A percentile compares a stretch with the other conserved stretches of the same genome.
phyloP scores from a whole-genome alignment of 2,113 vertebrate genomes.

The Sporophila hypoxantha region DNA sequence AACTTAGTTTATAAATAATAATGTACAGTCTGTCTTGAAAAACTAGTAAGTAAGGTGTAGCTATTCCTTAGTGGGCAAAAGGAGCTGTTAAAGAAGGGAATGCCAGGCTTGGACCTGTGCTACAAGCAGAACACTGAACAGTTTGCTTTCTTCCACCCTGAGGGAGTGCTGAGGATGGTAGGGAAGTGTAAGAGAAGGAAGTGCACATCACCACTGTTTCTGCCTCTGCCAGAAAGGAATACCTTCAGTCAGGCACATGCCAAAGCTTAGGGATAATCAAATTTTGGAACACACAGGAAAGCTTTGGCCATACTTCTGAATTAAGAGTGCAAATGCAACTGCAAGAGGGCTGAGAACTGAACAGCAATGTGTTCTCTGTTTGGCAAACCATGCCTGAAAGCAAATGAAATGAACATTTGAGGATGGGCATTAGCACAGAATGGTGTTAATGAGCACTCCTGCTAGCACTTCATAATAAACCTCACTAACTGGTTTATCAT shows the following conservation, averaged over 20 bases:
- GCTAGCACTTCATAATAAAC: not conserved
- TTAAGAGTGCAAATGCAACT: not conserved
- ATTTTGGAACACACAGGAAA: not conserved
- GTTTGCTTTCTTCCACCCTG: not conserved
- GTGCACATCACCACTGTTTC: not conserved
- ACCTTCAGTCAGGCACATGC: not conserved
- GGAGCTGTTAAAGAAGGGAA: not conserved
- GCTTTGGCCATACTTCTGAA: not conserved
- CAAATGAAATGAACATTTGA: rapidly evolving
- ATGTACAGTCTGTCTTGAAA: not conserved
- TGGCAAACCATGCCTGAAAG: not conserved
- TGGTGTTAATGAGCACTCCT: not conserved
- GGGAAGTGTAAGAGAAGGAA: not conserved
- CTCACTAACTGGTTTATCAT: not conserved
- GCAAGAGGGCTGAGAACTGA: rapidly evolving
- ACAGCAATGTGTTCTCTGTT: rapidly evolving
- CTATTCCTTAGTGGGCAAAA: not conserved
- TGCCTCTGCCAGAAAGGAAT: not conserved
- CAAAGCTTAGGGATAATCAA: not conserved
- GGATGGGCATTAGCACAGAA: not conserved
- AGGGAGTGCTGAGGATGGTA: rapidly evolving
- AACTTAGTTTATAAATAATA: not conserved
- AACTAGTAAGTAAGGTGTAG: not conserved
- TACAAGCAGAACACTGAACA: not conserved
- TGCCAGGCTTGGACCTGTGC: not conserved